Evolutionary conservation across 1,140 invertebrate species (phyloP), one percentile per base, ranked within the genome.

Genomic region (Drosophila mauritiana): DNA sequence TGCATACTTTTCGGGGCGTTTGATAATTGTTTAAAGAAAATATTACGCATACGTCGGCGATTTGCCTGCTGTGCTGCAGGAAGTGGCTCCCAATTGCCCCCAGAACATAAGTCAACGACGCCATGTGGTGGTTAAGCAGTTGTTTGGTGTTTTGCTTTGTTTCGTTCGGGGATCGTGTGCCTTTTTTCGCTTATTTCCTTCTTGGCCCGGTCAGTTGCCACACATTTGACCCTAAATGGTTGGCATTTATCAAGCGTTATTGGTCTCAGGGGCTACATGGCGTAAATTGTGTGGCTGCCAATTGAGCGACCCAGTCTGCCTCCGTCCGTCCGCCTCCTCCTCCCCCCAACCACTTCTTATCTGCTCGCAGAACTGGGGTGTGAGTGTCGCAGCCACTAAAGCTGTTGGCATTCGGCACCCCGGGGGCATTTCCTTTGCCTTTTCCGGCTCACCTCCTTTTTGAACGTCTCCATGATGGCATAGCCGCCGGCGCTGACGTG

Each of bases 241-340:
- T 81, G 72, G 82, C 89, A 91, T 91, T 91, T 91, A 91, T 91
- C 89, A 91, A 91, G 73, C 79, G 81, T 91, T 91, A 91, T 91
- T 91, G 84, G 89, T 91, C 89, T 91, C 89, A 79, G 78, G 89
- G 88, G 89, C 64, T 84, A 84, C 80, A 78, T 65, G 73, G 82
- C 84, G 84, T 89, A 89, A 89, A 89, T 89, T 89, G 84, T 89
- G 84, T 77, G 83, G 83, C 83, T 89, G 84, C 84, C 84, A 89
- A 89, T 89, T 80, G 84, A 83, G 76, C 46, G 61, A 64, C 76
- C 79, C 46, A 49, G 25, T 49, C 46, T 49, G 46, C 25, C 1
- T 31, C n/a, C 31, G 7, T 8, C 8, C 7, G 7, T 31, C 31
- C 31, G 2, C 7, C 25, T 7, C 10, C 3, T 2, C 13, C 37